Conservation (phyloP, 2,888 invertebrate species). For the Cactoblastis cactorum region DNA sequence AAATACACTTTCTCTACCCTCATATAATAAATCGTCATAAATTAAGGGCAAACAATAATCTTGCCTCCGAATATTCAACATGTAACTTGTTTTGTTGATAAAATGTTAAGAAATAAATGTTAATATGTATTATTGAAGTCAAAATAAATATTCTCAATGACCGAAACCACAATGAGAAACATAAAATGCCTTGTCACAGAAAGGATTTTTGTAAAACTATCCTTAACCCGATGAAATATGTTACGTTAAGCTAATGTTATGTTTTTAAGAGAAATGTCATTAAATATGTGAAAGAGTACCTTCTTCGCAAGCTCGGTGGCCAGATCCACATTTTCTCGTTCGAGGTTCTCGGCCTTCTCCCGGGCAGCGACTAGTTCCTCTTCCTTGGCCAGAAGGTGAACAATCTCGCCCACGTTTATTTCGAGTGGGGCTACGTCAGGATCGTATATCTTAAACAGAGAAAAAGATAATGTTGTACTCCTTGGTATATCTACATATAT, state of each 20-base stretch:
- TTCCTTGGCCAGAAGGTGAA: slow-evolving; percentile 94
- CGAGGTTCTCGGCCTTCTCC: slow-evolving; percentile 91
- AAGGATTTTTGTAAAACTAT: not conserved
- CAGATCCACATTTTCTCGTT: slow-evolving; percentile 93
- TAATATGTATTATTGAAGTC: too few relatives aligned
- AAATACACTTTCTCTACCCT: too few relatives aligned
- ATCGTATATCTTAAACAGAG: slow-evolving; percentile 76
- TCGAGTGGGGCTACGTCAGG: slow-evolving; percentile 92
- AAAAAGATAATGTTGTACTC: too few relatives aligned
- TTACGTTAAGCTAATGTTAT: not conserved
- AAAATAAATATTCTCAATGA: not conserved
- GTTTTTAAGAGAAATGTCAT: not conserved
- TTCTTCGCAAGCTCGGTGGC: slow-evolving; percentile 92
- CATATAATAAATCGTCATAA: too few relatives aligned
- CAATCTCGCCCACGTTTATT: slow-evolving; percentile 94
- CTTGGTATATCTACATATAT: too few relatives aligned
- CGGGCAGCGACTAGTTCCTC: slow-evolving; percentile 93
- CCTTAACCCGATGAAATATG: too few relatives aligned
- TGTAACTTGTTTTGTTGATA: too few relatives aligned
- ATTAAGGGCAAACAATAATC: too few relatives aligned
- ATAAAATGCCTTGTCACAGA: not conserved
- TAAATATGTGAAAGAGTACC: slow-evolving; percentile 35
- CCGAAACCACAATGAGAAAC: not conserved
- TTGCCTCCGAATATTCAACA: too few relatives aligned
- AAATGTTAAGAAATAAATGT: too few relatives aligned